A percentile compares a stretch with the other conserved stretches of the same genome.
These are phyloP conservation scores for Rhyacophila brunnea DNA, from an alignment of 1,140 invertebrate genomes.

Conservation along the genomic window DNA sequence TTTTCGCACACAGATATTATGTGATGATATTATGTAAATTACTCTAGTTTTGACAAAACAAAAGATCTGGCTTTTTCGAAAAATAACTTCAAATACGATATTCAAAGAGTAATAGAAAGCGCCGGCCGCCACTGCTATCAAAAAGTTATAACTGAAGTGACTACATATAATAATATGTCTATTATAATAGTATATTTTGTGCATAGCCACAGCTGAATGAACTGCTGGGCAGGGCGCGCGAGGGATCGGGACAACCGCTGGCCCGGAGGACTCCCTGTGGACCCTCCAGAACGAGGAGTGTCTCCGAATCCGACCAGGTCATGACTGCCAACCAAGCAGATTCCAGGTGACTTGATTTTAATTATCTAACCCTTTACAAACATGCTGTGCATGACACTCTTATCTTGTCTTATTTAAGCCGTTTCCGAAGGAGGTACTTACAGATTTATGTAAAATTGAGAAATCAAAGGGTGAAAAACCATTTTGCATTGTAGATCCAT, in stretches of 20 bases:
- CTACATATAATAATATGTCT: background rate
- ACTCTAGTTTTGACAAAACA: background rate
- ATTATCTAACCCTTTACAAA: background rate
- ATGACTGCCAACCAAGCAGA: background rate
- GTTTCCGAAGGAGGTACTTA: too few relatives aligned
- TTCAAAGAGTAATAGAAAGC: background rate
- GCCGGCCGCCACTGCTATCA: background rate
- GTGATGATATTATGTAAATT: background rate
- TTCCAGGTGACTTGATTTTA: background rate
- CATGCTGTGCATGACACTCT: background rate
- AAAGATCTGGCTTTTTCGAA: background rate
- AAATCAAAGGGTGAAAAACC: too few relatives aligned
- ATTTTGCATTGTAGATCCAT: too few relatives aligned
- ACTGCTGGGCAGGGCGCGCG: slow-evolving; percentile 22
- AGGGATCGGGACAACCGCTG: slow-evolving; percentile 21
- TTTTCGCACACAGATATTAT: too few relatives aligned
- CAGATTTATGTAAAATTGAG: too few relatives aligned
- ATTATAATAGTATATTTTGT: background rate
- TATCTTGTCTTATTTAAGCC: too few relatives aligned
- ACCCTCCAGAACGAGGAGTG: slow-evolving; percentile 15
- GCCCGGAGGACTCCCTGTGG: slow-evolving; percentile 22
- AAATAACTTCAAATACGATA: background rate
- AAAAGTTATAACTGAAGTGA: background rate
- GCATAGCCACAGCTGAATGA: slow-evolving; percentile 32
- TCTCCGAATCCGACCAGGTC: slow-evolving; percentile 29